Base-by-base conservation (phyloP, 2,113 vertebrate species). In the Propithecus coquereli region DNA sequence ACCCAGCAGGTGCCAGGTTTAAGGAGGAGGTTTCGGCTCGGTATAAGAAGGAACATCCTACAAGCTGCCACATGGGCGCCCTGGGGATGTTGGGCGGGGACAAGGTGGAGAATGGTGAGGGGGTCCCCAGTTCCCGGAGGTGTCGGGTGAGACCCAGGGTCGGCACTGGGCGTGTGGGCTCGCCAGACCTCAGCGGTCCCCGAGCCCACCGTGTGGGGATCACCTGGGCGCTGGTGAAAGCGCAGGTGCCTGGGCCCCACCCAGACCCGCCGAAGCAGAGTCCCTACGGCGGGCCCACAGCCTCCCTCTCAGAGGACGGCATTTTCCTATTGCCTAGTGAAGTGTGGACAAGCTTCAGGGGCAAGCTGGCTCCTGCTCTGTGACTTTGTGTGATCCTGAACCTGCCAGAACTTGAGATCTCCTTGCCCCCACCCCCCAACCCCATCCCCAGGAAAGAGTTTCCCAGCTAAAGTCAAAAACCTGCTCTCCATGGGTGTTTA, bases 51-150 rank as follows among this genome's bases (percentile, higher is more conserved):
- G 79, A 40, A 45, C 77, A 61, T 84, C 59, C 65, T 25, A 8
- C 8, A 23, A 76, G 27, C 92, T 9, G 22, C 70, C 83, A 73
- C 11, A 0, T 3, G 50, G 54, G 17, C 8, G 6, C 4, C 5
- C 0, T 4, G 13, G 6, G 17, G 17, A 52, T 6, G 20, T 14
- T 5, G 4, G 14, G 32, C n/a, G 32, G 1, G 13, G 16, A 45
- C 50, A 52, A 37, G 16, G 22, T 2, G 14, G 40, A 52, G n/a
- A 27, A 37, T 1, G 27, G 65, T 25, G 5, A 43, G 32, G n/a
- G 4, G 5, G 66, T 11, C 57, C 14, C 45, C 22, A 8, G 4
- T 70, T 65, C 57, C 71, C 54, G 17, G 8, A 43, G 54, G 34
- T 6, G 11, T 50, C 5, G 4, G 27, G 70, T 81, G 50, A 50